Percentiles rank a stretch among this genome's conserved stretches.
phyloP scores from a whole-genome alignment of 2,113 vertebrate genomes.

The Verasper variegatus region DNA sequence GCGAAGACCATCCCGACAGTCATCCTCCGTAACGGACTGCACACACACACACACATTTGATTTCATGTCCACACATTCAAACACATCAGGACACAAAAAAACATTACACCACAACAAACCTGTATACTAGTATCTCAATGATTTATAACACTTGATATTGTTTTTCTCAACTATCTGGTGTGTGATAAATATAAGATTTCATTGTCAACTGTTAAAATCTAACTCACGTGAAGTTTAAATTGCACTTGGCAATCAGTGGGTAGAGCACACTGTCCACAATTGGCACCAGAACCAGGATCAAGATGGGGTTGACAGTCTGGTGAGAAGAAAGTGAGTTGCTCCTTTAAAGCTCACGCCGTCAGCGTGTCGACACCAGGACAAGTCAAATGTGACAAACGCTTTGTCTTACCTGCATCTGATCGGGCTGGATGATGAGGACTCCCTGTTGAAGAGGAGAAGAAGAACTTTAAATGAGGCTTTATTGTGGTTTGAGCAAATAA shows the following conservation, averaged over 20 bases:
- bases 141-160: too few relatives aligned
- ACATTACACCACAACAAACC: too few relatives aligned
- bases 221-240: slow-evolving; percentile 93
- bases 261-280: slow-evolving; percentile 86
- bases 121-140: too few relatives aligned
- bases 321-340: neutral
- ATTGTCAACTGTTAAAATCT: neutral
- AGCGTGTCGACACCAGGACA: too few relatives aligned
- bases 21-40: slow-evolving; percentile 91
- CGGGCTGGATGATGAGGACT: slow-evolving; percentile 85
- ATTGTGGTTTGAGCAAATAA: neutral
- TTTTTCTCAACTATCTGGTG: too few relatives aligned
- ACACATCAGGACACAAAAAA: too few relatives aligned
- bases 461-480: neutral
- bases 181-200: neutral
- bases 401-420: slow-evolving; percentile 95
- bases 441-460: slow-evolving; percentile 80
- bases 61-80: too few relatives aligned
- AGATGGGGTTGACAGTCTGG: slow-evolving; percentile 92
- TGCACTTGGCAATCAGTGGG: slow-evolving; percentile 90
- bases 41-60: neutral
- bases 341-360: neutral
- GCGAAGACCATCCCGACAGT: slow-evolving; percentile 94
- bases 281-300: slow-evolving; percentile 92
- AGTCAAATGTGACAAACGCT: neutral